Evolutionary conservation across 2,888 invertebrate genomes (phyloP).

Genomic region (Phanerotoma sp.): DNA sequence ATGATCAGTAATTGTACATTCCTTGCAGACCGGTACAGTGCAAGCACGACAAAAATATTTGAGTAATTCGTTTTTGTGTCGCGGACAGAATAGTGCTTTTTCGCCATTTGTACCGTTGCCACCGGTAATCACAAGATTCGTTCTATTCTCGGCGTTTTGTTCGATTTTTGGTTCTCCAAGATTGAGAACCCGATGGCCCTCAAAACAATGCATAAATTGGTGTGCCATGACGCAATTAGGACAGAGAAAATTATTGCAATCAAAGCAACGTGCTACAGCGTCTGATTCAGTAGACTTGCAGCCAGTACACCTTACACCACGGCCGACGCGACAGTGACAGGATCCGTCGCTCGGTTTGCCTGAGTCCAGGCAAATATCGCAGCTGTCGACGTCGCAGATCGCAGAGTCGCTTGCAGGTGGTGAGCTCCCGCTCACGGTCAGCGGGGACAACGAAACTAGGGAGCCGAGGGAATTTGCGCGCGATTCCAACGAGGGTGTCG

Average conservation of each 20-base stretch:
- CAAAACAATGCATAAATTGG: slow-evolving; percentile 99
- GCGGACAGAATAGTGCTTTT: slow-evolving; percentile 74
- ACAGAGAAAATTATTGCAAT: slow-evolving; percentile 95
- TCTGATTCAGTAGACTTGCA: slow-evolving; percentile 94
- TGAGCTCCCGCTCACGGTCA: slow-evolving; percentile 84
- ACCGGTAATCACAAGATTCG: slow-evolving; percentile 37
- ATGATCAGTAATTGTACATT: slow-evolving; percentile 89
- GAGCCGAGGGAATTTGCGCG: slow-evolving; percentile 91
- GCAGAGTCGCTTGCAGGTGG: slow-evolving; percentile 84
- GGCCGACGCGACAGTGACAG: slow-evolving; percentile 59
- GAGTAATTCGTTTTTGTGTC: slow-evolving; percentile 87
- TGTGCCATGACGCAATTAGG: slow-evolving; percentile 98
- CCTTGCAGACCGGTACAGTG: slow-evolving; percentile 90
- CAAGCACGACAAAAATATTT: slow-evolving; percentile 96
- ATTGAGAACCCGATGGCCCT: slow-evolving; percentile 88
- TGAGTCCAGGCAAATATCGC: slow-evolving; percentile 54
- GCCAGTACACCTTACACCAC: slow-evolving; percentile 83
- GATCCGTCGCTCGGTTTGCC: slow-evolving; percentile 53
- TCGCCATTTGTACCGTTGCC: slow-evolving; percentile 59
- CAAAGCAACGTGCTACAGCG: slow-evolving; percentile 94
- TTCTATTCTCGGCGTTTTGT: slow-evolving; percentile 33
- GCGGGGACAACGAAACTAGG: slow-evolving; percentile 68
- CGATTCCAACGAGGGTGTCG: slow-evolving; percentile 91
- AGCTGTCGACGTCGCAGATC: slow-evolving; percentile 68
- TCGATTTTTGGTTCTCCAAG: slow-evolving; percentile 69